phyloP scores from a whole-genome alignment of 2,113 vertebrate species.

The Eudyptes chrysolophus region DNA sequence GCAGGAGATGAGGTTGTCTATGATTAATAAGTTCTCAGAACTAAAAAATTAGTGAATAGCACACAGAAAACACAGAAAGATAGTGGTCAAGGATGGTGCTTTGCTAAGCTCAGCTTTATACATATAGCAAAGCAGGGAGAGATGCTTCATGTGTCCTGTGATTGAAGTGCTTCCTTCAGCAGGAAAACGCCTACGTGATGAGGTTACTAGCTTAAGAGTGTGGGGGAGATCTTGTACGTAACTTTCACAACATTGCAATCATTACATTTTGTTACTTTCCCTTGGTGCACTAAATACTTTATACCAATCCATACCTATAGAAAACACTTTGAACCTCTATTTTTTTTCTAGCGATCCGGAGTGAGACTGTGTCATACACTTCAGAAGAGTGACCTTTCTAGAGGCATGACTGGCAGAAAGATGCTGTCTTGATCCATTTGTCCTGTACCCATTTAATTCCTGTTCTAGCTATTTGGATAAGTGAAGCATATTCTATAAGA shows the following conservation, averaged over 20 bases:
- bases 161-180: not conserved
- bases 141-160: not conserved
- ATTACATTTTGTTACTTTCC: not conserved
- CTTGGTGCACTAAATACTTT: not conserved
- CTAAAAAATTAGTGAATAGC: not conserved
- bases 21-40: not conserved
- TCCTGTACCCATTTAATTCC: not conserved
- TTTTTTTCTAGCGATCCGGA: not conserved
- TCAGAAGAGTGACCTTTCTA: not conserved
- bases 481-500: not conserved
- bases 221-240: not conserved
- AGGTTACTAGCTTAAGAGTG: not conserved
- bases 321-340: not conserved
- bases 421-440: not conserved
- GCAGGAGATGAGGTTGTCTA: not conserved
- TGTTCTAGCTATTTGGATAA: not conserved
- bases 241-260: not conserved
- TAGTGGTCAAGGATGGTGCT: not conserved
- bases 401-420: not conserved
- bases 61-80: not conserved
- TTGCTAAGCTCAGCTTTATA: not conserved
- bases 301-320: not conserved
- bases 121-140: not conserved
- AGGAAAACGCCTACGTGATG: fast-evolving
- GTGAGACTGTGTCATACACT: not conserved